Conservation (phyloP, 2,888 invertebrate genomes). For the Ormyrus rosae region DNA sequence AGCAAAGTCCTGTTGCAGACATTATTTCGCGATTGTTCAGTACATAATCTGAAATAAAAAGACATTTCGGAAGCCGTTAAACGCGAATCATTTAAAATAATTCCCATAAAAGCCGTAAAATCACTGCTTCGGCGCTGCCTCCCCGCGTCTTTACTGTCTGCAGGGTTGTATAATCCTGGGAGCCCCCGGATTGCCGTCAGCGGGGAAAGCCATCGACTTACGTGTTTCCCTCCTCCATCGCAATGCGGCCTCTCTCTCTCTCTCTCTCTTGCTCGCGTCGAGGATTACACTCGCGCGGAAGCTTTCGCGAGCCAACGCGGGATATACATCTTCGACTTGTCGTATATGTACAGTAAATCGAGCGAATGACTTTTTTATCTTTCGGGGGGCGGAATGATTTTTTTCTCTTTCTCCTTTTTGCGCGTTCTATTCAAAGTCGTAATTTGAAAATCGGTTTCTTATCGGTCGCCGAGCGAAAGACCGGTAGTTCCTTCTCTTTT, state of each 20-base stretch:
- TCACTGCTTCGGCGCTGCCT: conserved; percentile 11
- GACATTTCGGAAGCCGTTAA: neutral
- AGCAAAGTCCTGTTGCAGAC: too few species aligned
- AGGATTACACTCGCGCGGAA: conserved; percentile 32
- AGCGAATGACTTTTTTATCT: conserved; percentile 41
- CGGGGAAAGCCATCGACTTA: conserved; percentile 63
- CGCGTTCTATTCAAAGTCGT: conserved; percentile 44
- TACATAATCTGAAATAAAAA: too few species aligned
- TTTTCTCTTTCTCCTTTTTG: conserved; percentile 20
- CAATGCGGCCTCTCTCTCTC: conserved; percentile 7
- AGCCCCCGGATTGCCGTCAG: conserved; percentile 56
- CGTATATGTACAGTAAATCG: conserved; percentile 17
- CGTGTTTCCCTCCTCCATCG: conserved; percentile 51
- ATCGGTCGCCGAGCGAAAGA: conserved; percentile 11
- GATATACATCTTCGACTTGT: neutral
- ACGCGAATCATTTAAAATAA: conserved; percentile 23
- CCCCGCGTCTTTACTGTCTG: conserved; percentile 52
- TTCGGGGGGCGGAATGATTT: conserved; percentile 24
- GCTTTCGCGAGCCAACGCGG: neutral
- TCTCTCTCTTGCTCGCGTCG: conserved; percentile 2
- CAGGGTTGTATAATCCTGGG: conserved; percentile 49
- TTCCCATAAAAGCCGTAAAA: conserved; percentile 36
- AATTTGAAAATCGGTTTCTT: conserved; percentile 52
- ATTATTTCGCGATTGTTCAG: too few species aligned
- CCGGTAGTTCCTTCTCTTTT: conserved; percentile 9